Conservation (phyloP, 1,140 invertebrate species). For the Penaeus chinensis region DNA sequence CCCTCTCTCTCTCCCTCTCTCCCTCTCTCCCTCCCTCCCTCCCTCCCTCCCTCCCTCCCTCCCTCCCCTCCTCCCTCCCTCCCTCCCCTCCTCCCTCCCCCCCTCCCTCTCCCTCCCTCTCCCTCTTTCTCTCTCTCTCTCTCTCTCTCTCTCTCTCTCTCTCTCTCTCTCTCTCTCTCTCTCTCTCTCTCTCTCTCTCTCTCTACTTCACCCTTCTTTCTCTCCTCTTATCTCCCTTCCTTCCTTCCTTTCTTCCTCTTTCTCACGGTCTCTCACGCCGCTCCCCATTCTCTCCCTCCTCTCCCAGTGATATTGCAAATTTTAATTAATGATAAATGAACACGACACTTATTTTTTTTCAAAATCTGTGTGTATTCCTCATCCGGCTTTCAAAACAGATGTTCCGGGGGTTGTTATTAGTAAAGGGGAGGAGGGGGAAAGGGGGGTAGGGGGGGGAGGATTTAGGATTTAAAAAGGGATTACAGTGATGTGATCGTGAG, state of each 20-base stretch:
- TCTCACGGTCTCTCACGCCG: neutral
- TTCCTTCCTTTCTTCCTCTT: neutral
- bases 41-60: neutral
- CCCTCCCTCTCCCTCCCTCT: neutral
- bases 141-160: slow-evolving; percentile 35
- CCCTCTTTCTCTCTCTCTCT: slow-evolving; percentile 31
- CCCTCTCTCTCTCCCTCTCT: neutral
- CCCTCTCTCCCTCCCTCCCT: neutral
- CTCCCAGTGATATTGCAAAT: no score
- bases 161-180: slow-evolving; percentile 35
- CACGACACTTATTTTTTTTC: no score
- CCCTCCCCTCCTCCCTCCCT: neutral
- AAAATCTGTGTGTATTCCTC: no score
- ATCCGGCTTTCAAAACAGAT: no score
- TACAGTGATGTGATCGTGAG: no score
- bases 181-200: slow-evolving; percentile 11
- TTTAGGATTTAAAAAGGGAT: no score
- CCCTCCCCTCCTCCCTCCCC: neutral
- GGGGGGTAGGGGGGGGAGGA: no score
- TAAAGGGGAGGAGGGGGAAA: no score
- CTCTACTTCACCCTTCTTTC: neutral
- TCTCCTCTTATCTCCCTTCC: neutral
- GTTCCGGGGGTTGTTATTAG: no score
- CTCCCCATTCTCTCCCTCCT: no score
- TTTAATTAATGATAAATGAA: no score